These are phyloP conservation scores for Sitobion miscanthi DNA, from an alignment of 1,140 invertebrate species.

Conservation along the genomic window DNA sequence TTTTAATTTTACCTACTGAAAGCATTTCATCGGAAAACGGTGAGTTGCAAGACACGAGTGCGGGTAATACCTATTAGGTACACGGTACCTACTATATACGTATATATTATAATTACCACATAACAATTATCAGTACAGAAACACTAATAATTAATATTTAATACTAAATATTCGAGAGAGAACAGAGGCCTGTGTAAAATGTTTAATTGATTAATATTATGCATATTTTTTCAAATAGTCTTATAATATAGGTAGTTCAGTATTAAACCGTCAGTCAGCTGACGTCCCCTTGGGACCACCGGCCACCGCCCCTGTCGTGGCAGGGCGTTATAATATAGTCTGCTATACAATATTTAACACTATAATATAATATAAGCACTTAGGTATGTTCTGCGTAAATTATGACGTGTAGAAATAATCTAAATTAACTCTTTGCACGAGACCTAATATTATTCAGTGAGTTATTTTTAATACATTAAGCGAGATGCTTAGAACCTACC, in stretches of 20 bases:
- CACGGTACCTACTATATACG: too few relatives aligned
- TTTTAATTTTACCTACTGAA: too few relatives aligned
- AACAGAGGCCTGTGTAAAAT: background rate
- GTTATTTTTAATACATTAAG: background rate
- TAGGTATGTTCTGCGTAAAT: background rate
- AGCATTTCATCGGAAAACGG: too few relatives aligned
- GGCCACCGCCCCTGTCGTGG: background rate
- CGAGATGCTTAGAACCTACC: too few relatives aligned
- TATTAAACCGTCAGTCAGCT: background rate
- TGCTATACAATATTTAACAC: background rate
- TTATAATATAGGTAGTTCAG: background rate
- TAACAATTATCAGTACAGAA: background rate
- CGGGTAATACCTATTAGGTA: background rate
- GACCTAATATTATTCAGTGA: background rate
- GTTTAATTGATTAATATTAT: background rate
- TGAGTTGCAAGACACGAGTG: too few relatives aligned
- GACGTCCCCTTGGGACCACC: background rate
- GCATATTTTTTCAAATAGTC: background rate
- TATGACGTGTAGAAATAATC: background rate
- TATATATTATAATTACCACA: background rate
- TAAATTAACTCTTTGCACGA: conserved; percentile 7
- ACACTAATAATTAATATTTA: too few relatives aligned
- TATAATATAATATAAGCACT: background rate
- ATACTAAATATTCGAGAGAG: background rate
- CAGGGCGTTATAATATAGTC: background rate